Evolutionary conservation across 2,797 vertebrate species (phyloP).

Genomic region (Aulostomus chinensis): DNA sequence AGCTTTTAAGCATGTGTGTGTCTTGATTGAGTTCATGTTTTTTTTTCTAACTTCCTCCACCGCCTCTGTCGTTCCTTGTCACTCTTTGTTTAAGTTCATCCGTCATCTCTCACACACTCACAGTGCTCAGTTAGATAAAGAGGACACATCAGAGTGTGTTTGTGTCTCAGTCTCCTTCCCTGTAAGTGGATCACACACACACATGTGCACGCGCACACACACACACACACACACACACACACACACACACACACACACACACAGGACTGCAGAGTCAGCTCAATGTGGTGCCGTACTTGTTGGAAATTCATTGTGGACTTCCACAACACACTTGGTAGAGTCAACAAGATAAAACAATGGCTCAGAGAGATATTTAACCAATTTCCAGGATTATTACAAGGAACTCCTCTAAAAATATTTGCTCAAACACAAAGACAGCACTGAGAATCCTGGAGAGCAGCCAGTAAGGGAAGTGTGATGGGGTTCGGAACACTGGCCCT

Average conservation of each 20-base stretch:
- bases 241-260: slow-evolving; percentile 15
- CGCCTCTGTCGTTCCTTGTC: slow-evolving; percentile 20
- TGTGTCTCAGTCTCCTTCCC: slow-evolving; percentile 2
- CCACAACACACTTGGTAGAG: neutral
- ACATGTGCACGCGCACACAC: slow-evolving; percentile 17
- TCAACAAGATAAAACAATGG: slow-evolving; percentile 36
- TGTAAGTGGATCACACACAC: slow-evolving; percentile 14
- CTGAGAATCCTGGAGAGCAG: slow-evolving; percentile 26
- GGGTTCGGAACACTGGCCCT: slow-evolving; percentile 10
- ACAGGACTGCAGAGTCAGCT: slow-evolving; percentile 19
- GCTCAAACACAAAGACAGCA: slow-evolving; percentile 22
- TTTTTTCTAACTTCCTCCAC: slow-evolving; percentile 32
- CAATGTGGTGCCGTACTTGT: slow-evolving; percentile 8
- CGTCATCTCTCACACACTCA: slow-evolving; percentile 11
- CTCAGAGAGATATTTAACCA: slow-evolving; percentile 33
- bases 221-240: slow-evolving; percentile 18
- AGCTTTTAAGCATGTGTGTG: slow-evolving; percentile 35
- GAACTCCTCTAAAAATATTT: slow-evolving; percentile 36
- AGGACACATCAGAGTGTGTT: neutral
- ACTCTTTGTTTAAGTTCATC: slow-evolving; percentile 13
- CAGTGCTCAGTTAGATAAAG: slow-evolving; percentile 3
- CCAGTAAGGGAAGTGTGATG: slow-evolving; percentile 35
- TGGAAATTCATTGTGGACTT: slow-evolving; percentile 19
- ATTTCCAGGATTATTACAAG: slow-evolving; percentile 22
- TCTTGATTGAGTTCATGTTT: neutral